These are phyloP conservation scores for Philereme vetulata DNA, from an alignment of 2,888 invertebrate species.

Conservation along the genomic window DNA sequence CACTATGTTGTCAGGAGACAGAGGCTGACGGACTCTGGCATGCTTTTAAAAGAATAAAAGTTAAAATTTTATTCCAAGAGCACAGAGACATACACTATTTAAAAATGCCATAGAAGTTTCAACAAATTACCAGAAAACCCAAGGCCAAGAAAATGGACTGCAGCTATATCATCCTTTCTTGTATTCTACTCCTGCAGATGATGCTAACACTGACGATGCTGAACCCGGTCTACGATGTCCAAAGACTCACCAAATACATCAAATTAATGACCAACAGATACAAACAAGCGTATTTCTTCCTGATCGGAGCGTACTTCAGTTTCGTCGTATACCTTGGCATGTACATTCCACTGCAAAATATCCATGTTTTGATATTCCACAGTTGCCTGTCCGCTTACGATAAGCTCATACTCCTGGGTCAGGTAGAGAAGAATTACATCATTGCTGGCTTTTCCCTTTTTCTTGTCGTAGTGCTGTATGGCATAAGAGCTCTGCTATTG, in stretches of 20 bases:
- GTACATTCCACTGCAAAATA: constrained; percentile 58
- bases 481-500: constrained; percentile 54
- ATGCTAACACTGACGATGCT: constrained; percentile 58
- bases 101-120: constrained; percentile 48
- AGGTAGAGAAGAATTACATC: constrained; percentile 66
- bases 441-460: constrained; percentile 73
- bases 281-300: constrained; percentile 44
- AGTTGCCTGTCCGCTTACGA: constrained; percentile 49
- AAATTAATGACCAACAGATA: constrained; percentile 43
- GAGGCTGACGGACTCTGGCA: constrained; percentile 38
- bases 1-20: constrained; percentile 41
- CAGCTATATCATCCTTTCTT: constrained; percentile 53
- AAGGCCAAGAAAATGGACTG: constrained; percentile 58
- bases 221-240: constrained; percentile 66
- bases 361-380: constrained; percentile 53
- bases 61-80: no score
- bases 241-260: constrained; percentile 51
- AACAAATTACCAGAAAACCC: constrained; percentile 15
- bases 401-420: constrained; percentile 53
- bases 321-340: constrained; percentile 65
- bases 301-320: constrained; percentile 51
- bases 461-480: constrained; percentile 62
- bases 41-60: constrained; percentile 24
- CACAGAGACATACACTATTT: constrained; percentile 6
- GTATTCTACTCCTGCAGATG: constrained; percentile 66